A percentile compares a stretch with the other conserved stretches of the same genome.
These are phyloP conservation scores for Lathamus discolor DNA, from an alignment of 2,113 vertebrate species.

Conservation along the genomic window DNA sequence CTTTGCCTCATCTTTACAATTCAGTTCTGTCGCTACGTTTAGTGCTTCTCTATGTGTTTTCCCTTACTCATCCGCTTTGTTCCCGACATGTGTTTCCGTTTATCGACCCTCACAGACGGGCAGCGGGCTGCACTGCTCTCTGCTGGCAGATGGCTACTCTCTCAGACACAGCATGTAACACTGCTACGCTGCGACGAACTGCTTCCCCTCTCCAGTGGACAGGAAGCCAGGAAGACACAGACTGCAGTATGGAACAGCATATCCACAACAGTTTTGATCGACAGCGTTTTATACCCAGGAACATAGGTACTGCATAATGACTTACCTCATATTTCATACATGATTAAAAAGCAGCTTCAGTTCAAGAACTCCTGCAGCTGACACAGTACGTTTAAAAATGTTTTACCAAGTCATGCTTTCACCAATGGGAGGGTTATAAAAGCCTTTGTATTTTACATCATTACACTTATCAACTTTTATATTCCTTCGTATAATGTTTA, in stretches of 20 bases:
- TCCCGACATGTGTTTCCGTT: background rate
- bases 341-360: background rate
- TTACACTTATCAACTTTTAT: background rate
- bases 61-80: background rate
- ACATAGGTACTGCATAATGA: background rate
- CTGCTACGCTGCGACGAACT: background rate
- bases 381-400: background rate
- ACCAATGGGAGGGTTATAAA: background rate
- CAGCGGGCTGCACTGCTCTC: background rate
- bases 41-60: background rate
- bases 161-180: rapidly evolving
- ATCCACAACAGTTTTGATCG: background rate
- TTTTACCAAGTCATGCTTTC: background rate
- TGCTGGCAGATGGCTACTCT: background rate
- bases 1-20: background rate
- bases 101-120: rapidly evolving
- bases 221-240: background rate
- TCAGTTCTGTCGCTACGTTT: background rate
- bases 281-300: background rate
- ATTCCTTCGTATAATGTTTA: background rate
- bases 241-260: rapidly evolving
- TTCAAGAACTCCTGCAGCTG: background rate
- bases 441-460: background rate
- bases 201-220: rapidly evolving
- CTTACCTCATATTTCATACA: background rate